Evolutionary conservation across 37 sponge, comb jelly and placozoan genomes (phyloP), one percentile per base, ranked within the genome.

Genomic region (Amphimedon queenslandica): DNA sequence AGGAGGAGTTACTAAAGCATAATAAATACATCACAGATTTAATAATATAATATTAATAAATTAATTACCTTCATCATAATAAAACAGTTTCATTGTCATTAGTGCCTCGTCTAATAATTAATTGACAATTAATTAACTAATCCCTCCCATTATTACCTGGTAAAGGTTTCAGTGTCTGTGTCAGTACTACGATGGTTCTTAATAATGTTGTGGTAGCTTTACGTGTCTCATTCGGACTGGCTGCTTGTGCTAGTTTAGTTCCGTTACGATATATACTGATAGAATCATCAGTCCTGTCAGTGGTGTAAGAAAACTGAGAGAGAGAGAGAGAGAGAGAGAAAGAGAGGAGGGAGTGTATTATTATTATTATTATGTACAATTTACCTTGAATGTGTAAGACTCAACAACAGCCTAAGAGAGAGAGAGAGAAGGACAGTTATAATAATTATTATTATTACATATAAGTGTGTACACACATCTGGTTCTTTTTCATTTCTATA

Each of bases 61-160:
- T 38, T 40, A 36, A 51, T 33, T 72, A 88, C 89, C 80, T 25
- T 86, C 84, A 63, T 96, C 96, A 53, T 85, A 85, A 64, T 91
- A 96, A 63, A 77, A 58, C 51, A 96, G 87, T 43, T 96, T 96
- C 92, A 96, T 91, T 4, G 96, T 90, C 92, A 96, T 87, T 84
- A 86, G 82, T 42, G 88, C 96, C 72, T 91, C 89, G 67, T 92
- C 76, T 68, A 70, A 25, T 3, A 27, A 69, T 2, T 37, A 35
- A 28, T 11, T 11, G 10, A 28, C 24, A 63, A 63, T 10, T 63
- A 11, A 47, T 8, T 18, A 47, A 47, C 53, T 18, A 18, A 47
- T 47, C 8, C 13, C 13, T 47, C 13, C 8, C 13, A 47, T 3
- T 40, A 53, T 2, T 16, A 71, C 75, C 84, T 25, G 94, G 96